Percentiles rank a stretch among this genome's conserved stretches.
Conservation (phyloP, 2,888 invertebrate species). For the Criorhina ranunculi region DNA sequence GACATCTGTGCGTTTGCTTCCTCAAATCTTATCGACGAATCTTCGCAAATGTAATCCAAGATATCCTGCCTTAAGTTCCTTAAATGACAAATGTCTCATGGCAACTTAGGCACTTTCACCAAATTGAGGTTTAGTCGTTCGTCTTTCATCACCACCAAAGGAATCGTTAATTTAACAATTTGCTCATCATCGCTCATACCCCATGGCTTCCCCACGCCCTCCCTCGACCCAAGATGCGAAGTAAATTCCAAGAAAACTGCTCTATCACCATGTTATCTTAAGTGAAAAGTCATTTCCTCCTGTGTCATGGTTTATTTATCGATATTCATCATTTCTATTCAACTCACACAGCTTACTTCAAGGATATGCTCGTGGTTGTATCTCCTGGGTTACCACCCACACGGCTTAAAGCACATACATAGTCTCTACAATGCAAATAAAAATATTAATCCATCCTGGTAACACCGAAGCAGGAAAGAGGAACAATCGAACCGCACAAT, state of each 20-base stretch:
- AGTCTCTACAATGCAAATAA: constrained; percentile 18
- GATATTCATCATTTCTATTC: constrained; percentile 34
- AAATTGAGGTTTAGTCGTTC: constrained; percentile 11
- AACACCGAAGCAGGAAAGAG: not conserved
- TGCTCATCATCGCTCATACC: constrained; percentile 14
- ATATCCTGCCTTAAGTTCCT: not conserved
- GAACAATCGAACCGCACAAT: constrained; percentile 3
- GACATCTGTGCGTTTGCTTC: no score
- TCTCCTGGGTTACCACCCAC: not conserved
- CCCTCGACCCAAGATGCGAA: not conserved
- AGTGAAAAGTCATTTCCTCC: constrained; percentile 39
- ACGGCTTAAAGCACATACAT: not conserved
- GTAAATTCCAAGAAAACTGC: not conserved
- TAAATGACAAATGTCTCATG: constrained; percentile 6
- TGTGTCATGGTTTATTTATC: constrained; percentile 13
- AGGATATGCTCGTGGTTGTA: constrained; percentile 8
- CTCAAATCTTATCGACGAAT: no score
- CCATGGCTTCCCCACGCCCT: no score
- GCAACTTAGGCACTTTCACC: constrained; percentile 10
- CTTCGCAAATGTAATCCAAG: no score
- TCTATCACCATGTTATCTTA: constrained; percentile 1
- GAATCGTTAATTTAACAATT: constrained; percentile 35
- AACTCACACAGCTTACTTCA: not conserved
- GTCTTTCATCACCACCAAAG: constrained; percentile 3
- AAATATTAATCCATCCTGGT: constrained; percentile 5